Conservation (phyloP, 2,797 vertebrate species). For the Gadopsis marmoratus region DNA sequence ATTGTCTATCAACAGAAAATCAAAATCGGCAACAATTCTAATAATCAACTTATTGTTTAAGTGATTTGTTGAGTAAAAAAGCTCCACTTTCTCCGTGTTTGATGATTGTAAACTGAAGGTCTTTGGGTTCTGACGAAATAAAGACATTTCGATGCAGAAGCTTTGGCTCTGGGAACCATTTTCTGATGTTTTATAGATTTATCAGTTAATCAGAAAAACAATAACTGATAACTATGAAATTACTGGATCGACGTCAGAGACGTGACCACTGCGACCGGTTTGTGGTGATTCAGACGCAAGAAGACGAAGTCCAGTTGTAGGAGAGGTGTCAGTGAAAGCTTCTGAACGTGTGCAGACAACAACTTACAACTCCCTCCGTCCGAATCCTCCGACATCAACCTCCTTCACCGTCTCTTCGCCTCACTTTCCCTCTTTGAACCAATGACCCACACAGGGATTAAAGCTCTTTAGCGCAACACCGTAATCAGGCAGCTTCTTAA, state of each 20-base stretch:
- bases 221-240: not conserved
- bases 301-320: not conserved
- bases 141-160: not conserved
- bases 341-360: constrained; percentile 3
- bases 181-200: not conserved
- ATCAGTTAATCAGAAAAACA: not conserved
- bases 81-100: not conserved
- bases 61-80: not conserved
- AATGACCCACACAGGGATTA: constrained; percentile 69
- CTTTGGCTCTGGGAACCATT: not conserved
- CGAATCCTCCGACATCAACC: constrained; percentile 30
- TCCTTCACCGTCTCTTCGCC: constrained; percentile 7
- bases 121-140: not conserved
- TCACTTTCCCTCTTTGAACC: constrained; percentile 15
- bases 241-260: not conserved
- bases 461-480: constrained; percentile 52
- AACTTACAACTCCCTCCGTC: constrained; percentile 12
- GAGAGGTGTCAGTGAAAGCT: not conserved
- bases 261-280: not conserved
- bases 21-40: not conserved
- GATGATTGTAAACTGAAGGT: not conserved
- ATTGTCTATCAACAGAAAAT: too few relatives aligned
- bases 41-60: not conserved
- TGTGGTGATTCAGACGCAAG: not conserved
- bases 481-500: constrained; percentile 67